Percentiles rank a stretch among this genome's conserved stretches.
These are phyloP conservation scores for Bombus superbus DNA, from an alignment of 1,140 invertebrate genomes.

Conservation along the genomic window DNA sequence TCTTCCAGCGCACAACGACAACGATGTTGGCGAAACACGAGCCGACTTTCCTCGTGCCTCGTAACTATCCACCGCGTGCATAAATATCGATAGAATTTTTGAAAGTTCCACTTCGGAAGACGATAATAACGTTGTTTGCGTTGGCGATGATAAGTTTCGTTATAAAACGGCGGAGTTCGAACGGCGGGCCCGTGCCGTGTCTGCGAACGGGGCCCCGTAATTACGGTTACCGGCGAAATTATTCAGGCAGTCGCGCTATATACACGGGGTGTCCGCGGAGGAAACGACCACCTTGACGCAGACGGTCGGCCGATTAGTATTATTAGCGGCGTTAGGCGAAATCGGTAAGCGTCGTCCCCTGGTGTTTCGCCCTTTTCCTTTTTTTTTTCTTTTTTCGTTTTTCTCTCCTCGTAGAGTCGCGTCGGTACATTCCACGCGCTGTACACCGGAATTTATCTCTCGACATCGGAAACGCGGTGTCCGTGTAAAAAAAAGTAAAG, in stretches of 20 bases:
- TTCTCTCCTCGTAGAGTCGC: neutral
- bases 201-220: slow-evolving; percentile 57
- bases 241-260: slow-evolving; percentile 31
- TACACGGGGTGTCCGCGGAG: slow-evolving; percentile 40
- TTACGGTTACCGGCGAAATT: slow-evolving; percentile 56
- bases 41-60: no score
- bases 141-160: slow-evolving; percentile 59
- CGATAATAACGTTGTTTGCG: slow-evolving; percentile 65
- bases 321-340: slow-evolving; percentile 26
- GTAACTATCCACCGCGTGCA: neutral
- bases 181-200: slow-evolving; percentile 15
- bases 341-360: neutral
- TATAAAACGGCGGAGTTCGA: neutral
- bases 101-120: slow-evolving; percentile 33
- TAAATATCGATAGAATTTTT: slow-evolving; percentile 58
- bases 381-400: neutral
- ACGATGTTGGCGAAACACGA: neutral
- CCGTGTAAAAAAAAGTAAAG: neutral
- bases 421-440: neutral
- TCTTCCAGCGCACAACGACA: neutral
- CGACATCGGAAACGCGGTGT: neutral
- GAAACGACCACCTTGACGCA: slow-evolving; percentile 17
- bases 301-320: slow-evolving; percentile 15
- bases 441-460: slow-evolving; percentile 16
- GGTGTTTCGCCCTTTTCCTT: neutral